Base-by-base conservation (phyloP, 2,797 vertebrate genomes). In the Nannoperca obscura region DNA sequence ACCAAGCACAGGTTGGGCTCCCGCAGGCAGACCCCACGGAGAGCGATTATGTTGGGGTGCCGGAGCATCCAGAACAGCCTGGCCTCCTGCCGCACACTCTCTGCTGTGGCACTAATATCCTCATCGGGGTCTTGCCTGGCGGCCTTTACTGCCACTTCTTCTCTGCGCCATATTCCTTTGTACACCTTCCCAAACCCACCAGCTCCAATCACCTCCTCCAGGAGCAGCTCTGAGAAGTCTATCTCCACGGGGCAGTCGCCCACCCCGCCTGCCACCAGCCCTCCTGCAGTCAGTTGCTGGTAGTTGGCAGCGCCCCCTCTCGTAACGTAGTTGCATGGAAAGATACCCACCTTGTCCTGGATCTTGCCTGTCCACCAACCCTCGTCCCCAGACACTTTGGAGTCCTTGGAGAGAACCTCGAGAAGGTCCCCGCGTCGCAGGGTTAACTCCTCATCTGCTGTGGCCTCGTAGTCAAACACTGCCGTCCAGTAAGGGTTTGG, bases 311-410 rank as follows among this genome's bases (percentile, higher is more conserved):
- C 84, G 5, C 87, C 95, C 76, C 95, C 90, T 22, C 94, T 94
- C 0, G 96, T 95, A 80, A 98, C 97, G 46, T 98, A 98, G 93
- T 97, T 97, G 88, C 96, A 95, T 34, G 97, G 97, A 88, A 97
- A 98, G 89, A 98, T 96, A 72, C 97, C 97, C 92, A 98, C 97
- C 58, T 97, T 97, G 92, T 96, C 96, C 89, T 95, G 93, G 73
- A 98, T 96, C 90, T 96, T 97, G 30, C 97, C 97, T 0, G 97
- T 97, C 97, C 97, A 98, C 97, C 97, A 98, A 53, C 97, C 97
- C 91, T 98, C 97, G 11, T 98, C 97, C 70, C 97, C 97, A 1
- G 97, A 98, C 60, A 98, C 96, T 47, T 95, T 96, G 38, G 96
- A 96, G 94, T 97, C 97, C 91, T 97, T 96, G 53, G 97, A 98